Percentiles rank a stretch among this genome's conserved stretches.
phyloP scores from a whole-genome alignment of 2,797 vertebrate species.

The Bradypus variegatus region DNA sequence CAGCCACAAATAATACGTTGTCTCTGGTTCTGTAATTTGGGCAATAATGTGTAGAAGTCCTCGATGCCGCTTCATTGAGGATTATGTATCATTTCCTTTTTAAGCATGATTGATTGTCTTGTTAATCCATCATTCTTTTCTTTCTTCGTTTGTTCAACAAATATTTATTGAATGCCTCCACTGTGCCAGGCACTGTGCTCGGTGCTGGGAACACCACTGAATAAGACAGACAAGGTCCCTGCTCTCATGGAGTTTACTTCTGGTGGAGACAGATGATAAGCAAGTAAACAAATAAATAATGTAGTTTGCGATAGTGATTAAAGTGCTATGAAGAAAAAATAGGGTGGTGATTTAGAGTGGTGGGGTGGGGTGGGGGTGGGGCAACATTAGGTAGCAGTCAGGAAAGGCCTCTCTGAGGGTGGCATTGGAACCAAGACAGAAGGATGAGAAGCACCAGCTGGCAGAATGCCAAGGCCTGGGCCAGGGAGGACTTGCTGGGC shows the following conservation, averaged over 20 bases:
- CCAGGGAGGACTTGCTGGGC: not conserved
- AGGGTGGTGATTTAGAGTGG: conserved; percentile 48
- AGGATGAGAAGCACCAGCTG: not conserved
- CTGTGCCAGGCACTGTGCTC: conserved; percentile 15
- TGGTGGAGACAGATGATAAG: conserved; percentile 20
- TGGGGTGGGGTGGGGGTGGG: conserved; percentile 42
- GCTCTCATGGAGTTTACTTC: not conserved
- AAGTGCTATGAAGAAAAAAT: conserved; percentile 58
- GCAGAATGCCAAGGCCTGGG: not conserved
- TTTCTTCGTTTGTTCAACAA: not conserved
- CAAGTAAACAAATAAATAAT: conserved; percentile 29
- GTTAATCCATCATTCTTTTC: not conserved
- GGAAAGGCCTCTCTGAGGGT: conserved; percentile 12
- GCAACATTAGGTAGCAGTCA: conserved; percentile 36
- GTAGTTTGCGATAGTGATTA: conserved; percentile 62
- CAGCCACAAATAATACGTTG: not conserved
- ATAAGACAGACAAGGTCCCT: conserved; percentile 26
- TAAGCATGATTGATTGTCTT: not conserved
- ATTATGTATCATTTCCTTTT: not conserved
- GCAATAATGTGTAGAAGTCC: not conserved
- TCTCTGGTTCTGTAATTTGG: not conserved
- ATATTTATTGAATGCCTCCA: conserved; percentile 38
- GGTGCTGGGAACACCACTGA: conserved; percentile 25
- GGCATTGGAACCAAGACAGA: not conserved
- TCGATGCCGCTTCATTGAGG: not conserved